Evolutionary conservation across 2,888 invertebrate genomes (phyloP).

Genomic region (Frankliniella intonsa): DNA sequence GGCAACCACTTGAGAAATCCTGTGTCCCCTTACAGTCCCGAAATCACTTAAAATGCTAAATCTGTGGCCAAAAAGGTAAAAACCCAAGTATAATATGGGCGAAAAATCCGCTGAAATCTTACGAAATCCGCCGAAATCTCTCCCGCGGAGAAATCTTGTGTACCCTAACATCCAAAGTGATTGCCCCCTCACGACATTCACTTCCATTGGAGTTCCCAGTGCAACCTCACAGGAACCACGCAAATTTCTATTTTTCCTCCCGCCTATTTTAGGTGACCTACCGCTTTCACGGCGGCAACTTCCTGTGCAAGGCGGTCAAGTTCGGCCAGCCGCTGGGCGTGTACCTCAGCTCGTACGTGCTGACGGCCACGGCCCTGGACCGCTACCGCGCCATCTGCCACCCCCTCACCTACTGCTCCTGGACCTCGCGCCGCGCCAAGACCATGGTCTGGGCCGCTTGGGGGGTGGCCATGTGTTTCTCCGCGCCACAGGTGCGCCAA

Average conservation of each 20-base stretch:
- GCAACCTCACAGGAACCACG: too few relatives aligned
- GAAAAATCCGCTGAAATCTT: too few relatives aligned
- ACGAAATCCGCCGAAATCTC: too few relatives aligned
- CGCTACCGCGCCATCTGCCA: conserved; percentile 58
- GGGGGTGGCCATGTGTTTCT: conserved; percentile 52
- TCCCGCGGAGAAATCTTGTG: too few relatives aligned
- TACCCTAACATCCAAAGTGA: too few relatives aligned
- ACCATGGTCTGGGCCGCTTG: conserved; percentile 56
- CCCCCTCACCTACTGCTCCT: conserved; percentile 61
- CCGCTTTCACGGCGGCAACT: conserved; percentile 54
- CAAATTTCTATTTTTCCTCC: not conserved
- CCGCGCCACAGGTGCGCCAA: conserved; percentile 56
- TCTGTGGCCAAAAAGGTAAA: too few relatives aligned
- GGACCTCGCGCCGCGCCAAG: conserved; percentile 54
- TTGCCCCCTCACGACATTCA: too few relatives aligned
- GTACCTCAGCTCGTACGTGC: conserved; percentile 59
- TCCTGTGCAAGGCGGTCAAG: conserved; percentile 59
- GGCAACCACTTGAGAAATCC: too few relatives aligned
- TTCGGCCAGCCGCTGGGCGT: conserved; percentile 63
- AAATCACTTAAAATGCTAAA: too few relatives aligned
- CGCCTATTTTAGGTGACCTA: conserved; percentile 39
- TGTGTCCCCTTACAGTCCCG: too few relatives aligned
- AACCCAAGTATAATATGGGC: too few relatives aligned
- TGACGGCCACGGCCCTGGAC: conserved; percentile 58
- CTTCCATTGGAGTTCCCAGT: too few relatives aligned